Conservation (phyloP, 1,140 invertebrate genomes). For the Drosophila ironensis region DNA sequence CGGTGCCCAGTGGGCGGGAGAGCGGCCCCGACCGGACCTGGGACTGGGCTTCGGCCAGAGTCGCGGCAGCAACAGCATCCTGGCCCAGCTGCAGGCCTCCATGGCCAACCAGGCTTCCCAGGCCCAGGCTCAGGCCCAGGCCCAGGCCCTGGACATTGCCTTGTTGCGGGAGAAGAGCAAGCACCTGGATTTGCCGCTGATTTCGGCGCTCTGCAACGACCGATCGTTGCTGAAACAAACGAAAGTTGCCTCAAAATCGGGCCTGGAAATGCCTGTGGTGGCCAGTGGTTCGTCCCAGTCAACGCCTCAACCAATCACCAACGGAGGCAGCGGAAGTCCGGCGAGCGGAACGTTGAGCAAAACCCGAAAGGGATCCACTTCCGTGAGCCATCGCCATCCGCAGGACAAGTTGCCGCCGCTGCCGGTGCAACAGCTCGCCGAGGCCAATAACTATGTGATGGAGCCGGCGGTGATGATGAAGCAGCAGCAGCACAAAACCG, state of each 20-base stretch:
- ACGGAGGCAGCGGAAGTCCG: slow-evolving; percentile 8
- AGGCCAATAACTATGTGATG: slow-evolving; percentile 81
- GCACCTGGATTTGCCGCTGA: slow-evolving; percentile 92
- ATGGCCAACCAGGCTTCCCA: slow-evolving; percentile 33
- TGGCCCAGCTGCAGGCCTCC: slow-evolving; percentile 74
- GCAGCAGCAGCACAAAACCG: slow-evolving; percentile 50
- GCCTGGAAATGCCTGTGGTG: slow-evolving; percentile 2
- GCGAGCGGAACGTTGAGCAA: slow-evolving; percentile 83
- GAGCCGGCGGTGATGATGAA: slow-evolving; percentile 74
- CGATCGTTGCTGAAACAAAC: slow-evolving; percentile 92
- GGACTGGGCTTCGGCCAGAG: slow-evolving; percentile 44
- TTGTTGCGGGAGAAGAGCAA: slow-evolving; percentile 92
- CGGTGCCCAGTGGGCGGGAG: slow-evolving; percentile 76
- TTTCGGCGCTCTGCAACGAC: slow-evolving; percentile 94
- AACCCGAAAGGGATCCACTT: slow-evolving; percentile 82
- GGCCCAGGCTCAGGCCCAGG: slow-evolving; percentile 19
- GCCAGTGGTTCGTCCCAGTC: neutral
- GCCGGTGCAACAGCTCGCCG: slow-evolving; percentile 74
- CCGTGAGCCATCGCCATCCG: slow-evolving; percentile 84
- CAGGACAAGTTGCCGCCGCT: slow-evolving; percentile 83
- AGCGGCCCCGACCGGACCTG: slow-evolving; percentile 64
- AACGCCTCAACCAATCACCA: neutral
- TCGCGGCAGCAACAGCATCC: slow-evolving; percentile 62
- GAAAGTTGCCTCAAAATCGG: slow-evolving; percentile 88
- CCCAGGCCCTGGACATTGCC: slow-evolving; percentile 87